phyloP scores from a whole-genome alignment of 2,797 vertebrate species.

The Enteromius viviparus region DNA sequence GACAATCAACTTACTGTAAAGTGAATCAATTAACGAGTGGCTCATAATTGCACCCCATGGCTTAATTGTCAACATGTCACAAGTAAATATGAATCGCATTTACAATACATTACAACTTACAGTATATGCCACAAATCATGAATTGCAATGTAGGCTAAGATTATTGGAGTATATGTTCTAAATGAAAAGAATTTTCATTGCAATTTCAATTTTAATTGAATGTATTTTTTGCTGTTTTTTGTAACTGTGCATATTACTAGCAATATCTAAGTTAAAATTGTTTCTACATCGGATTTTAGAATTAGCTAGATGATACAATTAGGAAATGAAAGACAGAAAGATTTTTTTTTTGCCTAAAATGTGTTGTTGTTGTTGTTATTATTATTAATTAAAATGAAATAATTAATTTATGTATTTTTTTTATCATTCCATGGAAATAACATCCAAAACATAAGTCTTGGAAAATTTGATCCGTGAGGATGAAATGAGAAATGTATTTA shows the following conservation, averaged over 20 bases:
- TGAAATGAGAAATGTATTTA: background rate
- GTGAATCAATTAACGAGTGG: slow-evolving; percentile 52
- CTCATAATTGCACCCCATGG: slow-evolving; percentile 62
- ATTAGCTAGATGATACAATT: background rate
- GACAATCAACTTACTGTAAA: slow-evolving; percentile 47
- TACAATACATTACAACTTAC: slow-evolving; percentile 19
- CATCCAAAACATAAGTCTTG: background rate
- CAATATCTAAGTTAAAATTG: background rate
- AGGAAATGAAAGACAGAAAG: background rate
- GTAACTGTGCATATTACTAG: background rate
- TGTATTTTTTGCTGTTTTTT: background rate
- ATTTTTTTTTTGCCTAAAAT: no score
- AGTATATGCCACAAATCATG: background rate
- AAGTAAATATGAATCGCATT: slow-evolving; percentile 50
- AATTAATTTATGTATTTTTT: no score
- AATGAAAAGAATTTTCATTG: background rate
- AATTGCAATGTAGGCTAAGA: background rate
- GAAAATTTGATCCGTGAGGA: background rate
- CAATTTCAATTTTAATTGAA: background rate
- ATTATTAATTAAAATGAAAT: no score
- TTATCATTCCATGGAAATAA: background rate
- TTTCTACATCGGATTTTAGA: background rate
- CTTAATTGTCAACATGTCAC: slow-evolving; percentile 42
- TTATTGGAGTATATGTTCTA: background rate
- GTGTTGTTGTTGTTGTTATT: no score